A percentile compares a stretch with the other conserved stretches of the same genome.
Conservation (phyloP, 2,113 vertebrate species). For the Python bivittatus region DNA sequence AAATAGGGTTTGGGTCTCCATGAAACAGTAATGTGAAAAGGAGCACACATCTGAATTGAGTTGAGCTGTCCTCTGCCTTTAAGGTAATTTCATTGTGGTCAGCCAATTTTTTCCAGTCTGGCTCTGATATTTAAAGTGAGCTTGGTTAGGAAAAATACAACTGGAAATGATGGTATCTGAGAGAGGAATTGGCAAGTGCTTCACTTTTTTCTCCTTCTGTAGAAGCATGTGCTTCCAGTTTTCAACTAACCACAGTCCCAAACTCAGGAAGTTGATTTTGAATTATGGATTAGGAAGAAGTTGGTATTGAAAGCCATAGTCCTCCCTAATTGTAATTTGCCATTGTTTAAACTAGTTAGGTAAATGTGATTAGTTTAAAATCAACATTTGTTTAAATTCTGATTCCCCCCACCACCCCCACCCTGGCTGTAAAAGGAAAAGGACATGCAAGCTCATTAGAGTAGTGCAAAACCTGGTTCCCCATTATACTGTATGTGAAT, state of each 20-base stretch:
- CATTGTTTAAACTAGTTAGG: not conserved
- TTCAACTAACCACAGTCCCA: not conserved
- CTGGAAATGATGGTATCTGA: not conserved
- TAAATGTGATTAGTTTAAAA: not conserved
- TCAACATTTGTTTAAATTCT: not conserved
- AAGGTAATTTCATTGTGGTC: not conserved
- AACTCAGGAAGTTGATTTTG: not conserved
- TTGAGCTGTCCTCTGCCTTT: not conserved
- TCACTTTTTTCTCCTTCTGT: not conserved
- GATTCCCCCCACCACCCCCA: not conserved
- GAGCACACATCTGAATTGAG: not conserved
- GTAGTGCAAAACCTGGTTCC: not conserved
- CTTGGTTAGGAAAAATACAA: too few relatives aligned
- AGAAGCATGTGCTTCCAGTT: not conserved
- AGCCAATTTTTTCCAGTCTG: not conserved
- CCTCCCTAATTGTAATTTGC: not conserved
- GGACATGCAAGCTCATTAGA: not conserved
- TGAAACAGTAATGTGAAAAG: constrained; percentile 12
- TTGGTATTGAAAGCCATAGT: not conserved
- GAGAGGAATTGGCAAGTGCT: not conserved
- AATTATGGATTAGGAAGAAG: not conserved
- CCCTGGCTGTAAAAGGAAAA: not conserved
- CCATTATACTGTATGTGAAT: not conserved
- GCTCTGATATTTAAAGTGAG: not conserved
- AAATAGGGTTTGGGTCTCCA: not conserved